phyloP scores from a whole-genome alignment of 2,113 vertebrate genomes.

The Oncorhynchus nerka region DNA sequence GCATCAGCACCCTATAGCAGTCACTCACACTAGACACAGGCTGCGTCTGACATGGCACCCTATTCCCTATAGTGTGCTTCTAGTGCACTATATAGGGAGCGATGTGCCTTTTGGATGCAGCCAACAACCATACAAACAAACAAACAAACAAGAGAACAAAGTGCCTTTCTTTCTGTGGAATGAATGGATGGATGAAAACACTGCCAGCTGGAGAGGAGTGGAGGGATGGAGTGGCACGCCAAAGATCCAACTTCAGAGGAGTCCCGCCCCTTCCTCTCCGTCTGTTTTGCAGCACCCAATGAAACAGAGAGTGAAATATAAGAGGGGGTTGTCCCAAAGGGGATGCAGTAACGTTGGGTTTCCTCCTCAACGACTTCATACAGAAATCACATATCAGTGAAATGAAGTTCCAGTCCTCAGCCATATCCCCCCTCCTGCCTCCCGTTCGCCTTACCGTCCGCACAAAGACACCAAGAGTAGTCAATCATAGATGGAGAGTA shows the following conservation, averaged over 20 bases:
- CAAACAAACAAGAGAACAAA: constrained; percentile 45
- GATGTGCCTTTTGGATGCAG: not conserved
- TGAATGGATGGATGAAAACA: not conserved
- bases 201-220: constrained; percentile 7
- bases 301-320: not conserved
- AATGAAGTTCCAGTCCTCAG: constrained; percentile 42
- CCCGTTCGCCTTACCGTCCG: not conserved
- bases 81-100: too few species aligned
- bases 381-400: constrained; percentile 61
- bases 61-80: too few species aligned
- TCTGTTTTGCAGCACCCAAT: not conserved
- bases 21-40: not conserved
- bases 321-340: not conserved
- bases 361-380: constrained; percentile 37
- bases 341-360: not conserved
- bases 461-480: not conserved
- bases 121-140: constrained; percentile 25
- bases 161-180: constrained; percentile 64
- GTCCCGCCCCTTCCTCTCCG: not conserved
- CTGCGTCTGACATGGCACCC: too few species aligned
- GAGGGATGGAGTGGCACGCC: not conserved
- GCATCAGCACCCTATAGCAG: constrained; percentile 91
- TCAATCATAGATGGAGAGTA: not conserved
- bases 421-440: constrained; percentile 40
- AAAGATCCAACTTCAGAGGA: constrained; percentile 14